Percentiles rank a stretch among this genome's conserved stretches.
Conservation (phyloP, 2,113 vertebrate genomes). For the Andinoacara biseriatus region DNA sequence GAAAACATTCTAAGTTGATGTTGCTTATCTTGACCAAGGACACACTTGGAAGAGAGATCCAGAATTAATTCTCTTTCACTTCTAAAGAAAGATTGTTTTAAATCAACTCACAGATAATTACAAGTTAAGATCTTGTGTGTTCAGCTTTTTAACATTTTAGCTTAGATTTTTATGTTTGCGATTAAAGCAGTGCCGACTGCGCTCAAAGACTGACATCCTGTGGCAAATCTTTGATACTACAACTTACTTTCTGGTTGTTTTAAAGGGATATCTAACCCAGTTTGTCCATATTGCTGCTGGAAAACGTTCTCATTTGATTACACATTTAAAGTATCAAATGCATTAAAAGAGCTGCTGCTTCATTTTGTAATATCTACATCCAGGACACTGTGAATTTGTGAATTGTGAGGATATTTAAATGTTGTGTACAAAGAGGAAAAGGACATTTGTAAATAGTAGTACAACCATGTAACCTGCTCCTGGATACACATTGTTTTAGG, state of each 20-base stretch:
- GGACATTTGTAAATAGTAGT: background rate
- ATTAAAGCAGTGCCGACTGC: background rate
- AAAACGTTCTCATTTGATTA: background rate
- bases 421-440: no score
- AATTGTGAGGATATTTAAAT: background rate
- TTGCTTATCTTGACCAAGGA: background rate
- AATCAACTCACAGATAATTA: rapidly evolving
- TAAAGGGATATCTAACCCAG: background rate
- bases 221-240: slow-evolving; percentile 36
- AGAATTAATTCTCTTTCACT: background rate
- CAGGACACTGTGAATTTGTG: background rate
- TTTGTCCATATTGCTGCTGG: background rate
- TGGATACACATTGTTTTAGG: no score
- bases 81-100: background rate
- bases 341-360: background rate
- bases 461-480: background rate
- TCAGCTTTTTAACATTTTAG: background rate
- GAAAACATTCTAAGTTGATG: no score
- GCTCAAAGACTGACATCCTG: slow-evolving; percentile 49
- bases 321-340: background rate
- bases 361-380: background rate
- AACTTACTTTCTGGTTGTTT: background rate
- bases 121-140: rapidly evolving
- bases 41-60: rapidly evolving
- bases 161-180: background rate